Base-by-base conservation (phyloP, 1,140 invertebrate genomes). In the Meloidogyne floridensis region DNA sequence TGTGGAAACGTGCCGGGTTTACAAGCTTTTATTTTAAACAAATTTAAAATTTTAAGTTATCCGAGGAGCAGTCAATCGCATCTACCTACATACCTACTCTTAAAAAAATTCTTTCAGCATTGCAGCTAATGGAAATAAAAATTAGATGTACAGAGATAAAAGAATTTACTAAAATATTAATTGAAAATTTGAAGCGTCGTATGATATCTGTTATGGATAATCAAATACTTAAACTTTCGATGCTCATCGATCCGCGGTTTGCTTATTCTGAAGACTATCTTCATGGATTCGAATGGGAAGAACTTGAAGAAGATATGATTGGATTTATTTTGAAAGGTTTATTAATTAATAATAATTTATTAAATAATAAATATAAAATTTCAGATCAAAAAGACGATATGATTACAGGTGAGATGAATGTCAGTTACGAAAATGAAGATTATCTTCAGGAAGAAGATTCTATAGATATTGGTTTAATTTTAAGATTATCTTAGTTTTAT, bases 241-340 rank as follows among this genome's bases (percentile, higher is more conserved):
- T 72, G 71, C 11, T 72, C 20, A 42, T 72, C 71, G 71, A 72
- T 72, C 71, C 71, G 9, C 71, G 71, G 11, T 72, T 72, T 11
- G 71, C 71, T 7, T 72, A 32, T 72, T 20, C 20, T 72, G 71
- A 72, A 10, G 11, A 72, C 8, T 72, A 32, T 72, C 43, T 72
- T 9, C 11, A 32, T 72, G 11, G 6, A 9, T 72, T 72, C 43
- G 71, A 72, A 10, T 72, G 71, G 71, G 71, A 72, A 10, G 43
- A 32, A 7, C 43, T 72, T 20, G 71, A 72, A 72, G 71, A 72
- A 6, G 71, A 72, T 9, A 32, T 72, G 9, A 72, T 72, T 72
- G 20, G 43, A 9, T 72, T 72, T 7, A 7, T 72, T 10, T 7
- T 7, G 71, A 72, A 42, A 42, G 6, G 71, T 72, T 2, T 9